Base-by-base conservation (phyloP, 2,888 invertebrate species). In the Stenurella melanura region DNA sequence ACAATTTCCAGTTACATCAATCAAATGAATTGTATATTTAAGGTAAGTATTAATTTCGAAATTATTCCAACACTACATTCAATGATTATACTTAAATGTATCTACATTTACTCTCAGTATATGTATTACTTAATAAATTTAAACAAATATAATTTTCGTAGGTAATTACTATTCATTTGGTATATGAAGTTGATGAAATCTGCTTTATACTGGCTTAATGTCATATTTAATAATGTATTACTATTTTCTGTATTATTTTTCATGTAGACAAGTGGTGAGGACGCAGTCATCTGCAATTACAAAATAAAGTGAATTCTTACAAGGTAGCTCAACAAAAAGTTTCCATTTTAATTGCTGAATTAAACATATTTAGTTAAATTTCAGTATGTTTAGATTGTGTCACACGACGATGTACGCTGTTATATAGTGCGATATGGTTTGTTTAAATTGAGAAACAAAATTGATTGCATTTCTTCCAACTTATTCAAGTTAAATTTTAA, bases 121-220 rank as follows among this genome's bases (percentile, higher is more conserved):
- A 50, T 15, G n/a, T 50, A 50, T 50, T 50, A 50, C 50, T 50
- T 50, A 50, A 50, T 50, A 50, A 50, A n/a, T 50, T 50, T 50
- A 50, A n/a, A 50, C n/a, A 15, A 50, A 50, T 15, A 17, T 50
- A 15, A 50, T 50, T n/a, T 50, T 50, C 50, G 10, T 1, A n/a
- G n/a, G 42, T 15, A 42, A 42, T 42, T 42, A 15, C 50, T 50
- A 50, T 50, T 50, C 50, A n/a, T 50, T n/a, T 50, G 50, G 50
- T n/a, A 6, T 50, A 50, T 50, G 1, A n/a, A 50, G n/a, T n/a
- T 50, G n/a, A 50, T 50, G 50, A 50, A 50, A 50, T n/a, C 3
- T n/a, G 6, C 15, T 15, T 15, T 12, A 15, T 42, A 42, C 12
- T 1, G 15, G n/a, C n/a, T 50, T 50, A 50, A 50, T 50, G 50